Evolutionary conservation across 2,888 invertebrate species (phyloP), one percentile per base, ranked within the genome.

Genomic region (Leucoptera coffeella): DNA sequence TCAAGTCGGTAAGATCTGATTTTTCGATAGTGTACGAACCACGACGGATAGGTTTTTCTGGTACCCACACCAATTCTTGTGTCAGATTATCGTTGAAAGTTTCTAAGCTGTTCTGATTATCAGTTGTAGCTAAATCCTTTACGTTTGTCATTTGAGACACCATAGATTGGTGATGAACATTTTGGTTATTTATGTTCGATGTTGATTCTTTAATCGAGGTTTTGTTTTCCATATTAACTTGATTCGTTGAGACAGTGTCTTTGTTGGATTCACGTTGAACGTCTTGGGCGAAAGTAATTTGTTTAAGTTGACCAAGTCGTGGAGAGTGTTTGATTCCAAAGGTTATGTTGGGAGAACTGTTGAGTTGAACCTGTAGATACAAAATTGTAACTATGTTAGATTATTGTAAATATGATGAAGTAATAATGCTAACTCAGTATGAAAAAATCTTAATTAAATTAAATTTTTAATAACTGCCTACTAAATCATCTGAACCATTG

Each of bases 261-360:
- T 6, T 7, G 6, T 17, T 17, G 9, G 17, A 7, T 9, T 6
- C 9, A 7, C 9, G 6, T 7, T 6, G 6, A 17, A 17, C 17
- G 9, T 9, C 9, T 17, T 9, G 17, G 6, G 17, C 9, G 17
- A 9, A 9, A 17, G 9, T 9, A 17, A 62, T 44, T 5, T 54
- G 57, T 40, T 50, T 65, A 11, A 72, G 39, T 36, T 74, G 71
- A 10, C 78, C 77, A 37, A 77, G 71, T 42, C 82, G 80, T 11
- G 79, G 84, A n/a, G 89, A 90, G 57, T 90, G 90, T 53, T 83
- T 85, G 42, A 91, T 90, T 36, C 90, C 90, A 45, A 90, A 90
- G 34, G 85, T 85, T 42, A 69, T 69, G 36, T 65, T 62, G 13
- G 62, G 65, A 10, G 60, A 54, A 38, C 43, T 60, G 30, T 35